Evolutionary conservation across 2,888 invertebrate species (phyloP), one percentile per base, ranked within the genome.

Genomic region (Beris chalybata): DNA sequence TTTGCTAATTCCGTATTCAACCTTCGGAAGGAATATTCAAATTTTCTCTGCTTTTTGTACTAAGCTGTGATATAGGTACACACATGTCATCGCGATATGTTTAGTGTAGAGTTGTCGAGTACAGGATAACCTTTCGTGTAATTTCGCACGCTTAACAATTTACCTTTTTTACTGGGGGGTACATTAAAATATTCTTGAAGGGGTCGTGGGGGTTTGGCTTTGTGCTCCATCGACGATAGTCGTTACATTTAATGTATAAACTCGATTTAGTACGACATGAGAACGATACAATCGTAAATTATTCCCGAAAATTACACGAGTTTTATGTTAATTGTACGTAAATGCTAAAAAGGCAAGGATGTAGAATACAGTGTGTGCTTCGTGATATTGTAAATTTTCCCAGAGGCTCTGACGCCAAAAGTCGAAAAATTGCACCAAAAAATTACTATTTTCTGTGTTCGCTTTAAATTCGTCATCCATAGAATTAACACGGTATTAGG

Each of bases 281-380:
- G 38, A 38, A 9, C 38, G 52, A 59, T 66, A 58, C 32, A 38
- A 52, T 66, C 65, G 58, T 66, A 66, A 66, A 66, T 66, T 66
- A 66, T 66, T 13, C 58, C 43, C 59, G 58, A 66, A 66, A 38
- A 66, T 66, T 66, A 66, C 65, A 58, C 44, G 65, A 66, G 52
- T 66, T 66, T 66, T 66, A 66, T 66, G 65, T 66, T 66, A 66
- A 66, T 66, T 66, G 52, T 52, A 58, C 65, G 53, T 66, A 59
- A 66, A 66, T 66, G 65, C 43, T 58, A 38, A 7, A 38, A 30
- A 58, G 48, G 4, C 1, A 3, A 48, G 52, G 65, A 59, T 5
- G 6, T 12, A n/a, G n/a, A n/a, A n/a, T n/a, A 38, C 5, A 5
- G 9, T 38, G 38, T 38, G 38, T 38, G 38, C 9, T 38, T 38